Evolutionary conservation across 2,113 vertebrate genomes (phyloP).

Genomic region (Mus pahari): DNA sequence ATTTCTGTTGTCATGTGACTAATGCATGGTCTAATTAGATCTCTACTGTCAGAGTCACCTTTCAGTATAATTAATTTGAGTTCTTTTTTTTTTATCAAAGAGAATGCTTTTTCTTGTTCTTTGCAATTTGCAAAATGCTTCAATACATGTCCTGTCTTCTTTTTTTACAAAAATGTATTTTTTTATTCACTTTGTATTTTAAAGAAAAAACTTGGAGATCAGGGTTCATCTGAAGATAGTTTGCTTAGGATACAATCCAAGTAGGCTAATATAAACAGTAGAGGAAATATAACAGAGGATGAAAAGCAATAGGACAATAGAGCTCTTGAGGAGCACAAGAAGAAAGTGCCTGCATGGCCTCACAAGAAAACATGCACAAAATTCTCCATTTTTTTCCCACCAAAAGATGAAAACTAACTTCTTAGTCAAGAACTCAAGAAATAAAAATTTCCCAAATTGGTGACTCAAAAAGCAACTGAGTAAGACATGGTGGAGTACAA

Average conservation of each 20-base stretch:
- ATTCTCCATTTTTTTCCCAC: background rate
- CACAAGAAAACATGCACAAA: background rate
- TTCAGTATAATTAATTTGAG: background rate
- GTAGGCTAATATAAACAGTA: background rate
- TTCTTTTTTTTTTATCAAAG: background rate
- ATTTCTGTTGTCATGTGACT: background rate
- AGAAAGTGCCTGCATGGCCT: background rate
- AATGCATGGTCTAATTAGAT: background rate
- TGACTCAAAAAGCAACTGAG: background rate
- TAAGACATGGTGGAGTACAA: background rate
- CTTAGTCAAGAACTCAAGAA: background rate
- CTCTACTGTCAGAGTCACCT: background rate
- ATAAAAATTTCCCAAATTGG: background rate
- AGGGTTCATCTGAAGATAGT: background rate
- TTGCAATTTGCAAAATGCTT: too few species aligned
- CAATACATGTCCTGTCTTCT: too few species aligned
- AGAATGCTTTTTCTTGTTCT: too few species aligned
- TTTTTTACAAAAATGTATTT: too few species aligned
- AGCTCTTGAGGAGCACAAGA: background rate
- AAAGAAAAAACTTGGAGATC: background rate
- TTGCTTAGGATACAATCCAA: background rate
- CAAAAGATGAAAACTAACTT: background rate
- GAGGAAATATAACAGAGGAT: background rate
- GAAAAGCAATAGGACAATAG: background rate
- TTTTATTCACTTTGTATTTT: background rate